Evolutionary conservation across 2,888 invertebrate genomes (phyloP).

Genomic region (Ceriagrion tenellum): DNA sequence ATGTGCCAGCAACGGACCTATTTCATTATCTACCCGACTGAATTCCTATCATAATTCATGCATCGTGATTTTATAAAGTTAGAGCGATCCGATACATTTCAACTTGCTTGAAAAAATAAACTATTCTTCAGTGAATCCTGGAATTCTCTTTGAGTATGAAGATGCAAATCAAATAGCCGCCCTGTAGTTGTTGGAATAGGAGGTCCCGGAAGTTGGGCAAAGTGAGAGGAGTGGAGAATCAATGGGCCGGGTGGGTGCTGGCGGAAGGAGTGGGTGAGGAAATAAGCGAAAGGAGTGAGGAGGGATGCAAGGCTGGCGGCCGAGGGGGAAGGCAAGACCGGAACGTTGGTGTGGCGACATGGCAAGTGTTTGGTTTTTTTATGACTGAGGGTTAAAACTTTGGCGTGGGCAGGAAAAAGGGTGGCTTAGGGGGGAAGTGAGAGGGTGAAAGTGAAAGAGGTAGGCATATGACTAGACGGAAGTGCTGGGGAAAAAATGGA

Average conservation of each 20-base stretch:
- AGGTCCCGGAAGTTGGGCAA: no score
- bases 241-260: background rate
- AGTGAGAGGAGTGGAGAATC: background rate
- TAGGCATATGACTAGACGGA: background rate
- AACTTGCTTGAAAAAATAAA: no score
- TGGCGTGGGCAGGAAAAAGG: background rate
- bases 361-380: background rate
- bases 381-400: constrained; percentile 1
- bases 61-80: no score
- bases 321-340: background rate
- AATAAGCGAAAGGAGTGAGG: background rate
- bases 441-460: background rate
- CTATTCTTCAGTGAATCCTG: no score
- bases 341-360: background rate
- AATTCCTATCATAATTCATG: no score
- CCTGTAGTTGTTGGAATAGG: no score
- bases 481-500: background rate
- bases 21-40: no score
- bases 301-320: background rate
- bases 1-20: no score
- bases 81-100: no score
- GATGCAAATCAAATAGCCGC: no score
- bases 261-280: background rate
- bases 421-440: background rate
- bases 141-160: no score